Conservation (phyloP, 2,113 vertebrate genomes). For the Microcebus griseorufus region DNA sequence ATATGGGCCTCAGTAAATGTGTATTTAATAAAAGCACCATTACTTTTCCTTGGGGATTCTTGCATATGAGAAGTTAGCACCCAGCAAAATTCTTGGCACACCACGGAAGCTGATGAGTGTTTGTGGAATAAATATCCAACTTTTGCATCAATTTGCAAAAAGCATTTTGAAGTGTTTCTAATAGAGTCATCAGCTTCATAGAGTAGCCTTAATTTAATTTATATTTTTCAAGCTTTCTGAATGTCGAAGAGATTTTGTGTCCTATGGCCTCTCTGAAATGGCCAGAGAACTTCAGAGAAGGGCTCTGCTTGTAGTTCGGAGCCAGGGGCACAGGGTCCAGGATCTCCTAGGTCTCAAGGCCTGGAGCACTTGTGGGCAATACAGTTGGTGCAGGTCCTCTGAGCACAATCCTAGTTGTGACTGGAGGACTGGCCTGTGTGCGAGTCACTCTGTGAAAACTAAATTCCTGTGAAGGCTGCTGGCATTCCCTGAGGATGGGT, state of each 20-base stretch:
- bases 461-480: neutral
- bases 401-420: neutral
- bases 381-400: neutral
- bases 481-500: neutral
- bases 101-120: neutral
- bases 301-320: neutral
- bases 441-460: neutral
- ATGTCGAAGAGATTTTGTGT: neutral
- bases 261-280: neutral
- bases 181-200: neutral
- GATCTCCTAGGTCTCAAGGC: neutral
- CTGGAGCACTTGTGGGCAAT: neutral
- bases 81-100: neutral
- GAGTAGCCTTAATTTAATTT: neutral
- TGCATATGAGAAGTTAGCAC: neutral
- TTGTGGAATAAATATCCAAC: constrained; percentile 2
- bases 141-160: constrained; percentile 15
- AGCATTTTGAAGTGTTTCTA: constrained; percentile 9
- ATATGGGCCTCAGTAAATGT: neutral
- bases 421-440: neutral
- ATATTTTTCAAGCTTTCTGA: neutral
- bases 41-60: neutral
- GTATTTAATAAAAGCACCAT: neutral
- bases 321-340: neutral
- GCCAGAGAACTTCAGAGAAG: neutral